Base-by-base conservation (phyloP, 2,113 vertebrate species). In the Cinclus cinclus region DNA sequence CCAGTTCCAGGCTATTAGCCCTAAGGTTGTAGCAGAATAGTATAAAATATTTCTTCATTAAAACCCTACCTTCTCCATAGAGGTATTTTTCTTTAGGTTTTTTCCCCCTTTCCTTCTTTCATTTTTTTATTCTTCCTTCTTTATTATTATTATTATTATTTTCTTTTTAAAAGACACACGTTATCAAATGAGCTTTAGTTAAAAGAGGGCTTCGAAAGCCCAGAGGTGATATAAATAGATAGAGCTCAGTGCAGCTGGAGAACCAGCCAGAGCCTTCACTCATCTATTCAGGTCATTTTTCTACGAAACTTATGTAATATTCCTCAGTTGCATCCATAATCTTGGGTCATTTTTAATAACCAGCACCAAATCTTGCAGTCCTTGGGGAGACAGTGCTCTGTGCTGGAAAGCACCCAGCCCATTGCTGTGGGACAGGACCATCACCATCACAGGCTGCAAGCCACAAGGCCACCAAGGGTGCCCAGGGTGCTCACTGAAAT, bases 1-100 rank as follows among this genome's bases (percentile, higher is more conserved):
- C 95, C 97, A 97, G 97, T 98, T 98, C 97, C 98, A 98, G 97
- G 97, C 97, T 98, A 98, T 98, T 98, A 98, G 96, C 96, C 95
- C 74, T 94, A 94, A 82, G 91, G 95, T 97, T 97, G 80, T 95
- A 97, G 91, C 74, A 97, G 93, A 97, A 97, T 53, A 89, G 95
- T 87, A 84, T 92, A 97, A 96, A 97, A 94, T 94, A 97, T 97
- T 98, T 98, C 96, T 96, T 97, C 95, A 97, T 98, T 98, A 97
- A 98, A 97, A 97, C 76, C 37, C 59, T 97, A 96, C 90, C 39
- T 87, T 97, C 76, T 96, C 93, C 77, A 87, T 13, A 77, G 64
- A 90, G 65, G 93, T 92, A 76, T 59, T 95, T 94, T 85, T 83
- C 92, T 95, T 58, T 46, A 71, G 71, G 63, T 73, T 88, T 92